Base-by-base conservation (phyloP, 2,113 vertebrate genomes). In the Corydoras maculifer region DNA sequence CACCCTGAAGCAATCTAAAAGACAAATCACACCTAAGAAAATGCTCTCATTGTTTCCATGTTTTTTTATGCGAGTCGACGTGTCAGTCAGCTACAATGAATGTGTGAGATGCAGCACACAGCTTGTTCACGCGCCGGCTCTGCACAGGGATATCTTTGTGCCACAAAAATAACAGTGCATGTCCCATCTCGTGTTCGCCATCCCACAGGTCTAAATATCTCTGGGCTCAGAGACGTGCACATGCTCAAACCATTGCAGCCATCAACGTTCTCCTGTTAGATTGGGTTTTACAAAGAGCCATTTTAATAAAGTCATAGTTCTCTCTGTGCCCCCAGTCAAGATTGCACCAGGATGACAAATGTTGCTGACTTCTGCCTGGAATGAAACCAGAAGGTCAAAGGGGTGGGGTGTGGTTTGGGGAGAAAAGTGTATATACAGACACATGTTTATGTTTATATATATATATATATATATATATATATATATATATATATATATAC, bases 311-410 rank as follows among this genome's bases (percentile, higher is more conserved):
- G 81, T 72, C 74, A 68, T 78, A 67, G 62, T 71, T 58, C 78
- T 79, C 63, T 60, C 75, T 65, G 57, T 51, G 76, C 77, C 78
- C 86, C 86, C 80, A 84, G 86, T 87, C 84, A 90, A 87, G 81
- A 87, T 80, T 64, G 80, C 83, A 76, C 77, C 85, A 80, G 82
- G 81, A 87, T 90, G 87, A 91, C 87, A 89, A 91, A 93, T 89
- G 88, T 68, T 85, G 85, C 80, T 14, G 84, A 89, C 84, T 88
- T 86, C 80, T 88, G 80, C 73, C 85, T 88, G 82, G 83, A 88
- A 88, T 84, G 79, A 83, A 87, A 88, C 76, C 86, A 84, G 84
- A 88, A 91, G 86, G 87, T 91, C 84, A 88, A 88, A 80, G 73
- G 74, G 65, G 82, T 79, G 81, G 63, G 53, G 43, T 11, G 18